Conservation (phyloP, 2,113 vertebrate species). For the Conger conger region DNA sequence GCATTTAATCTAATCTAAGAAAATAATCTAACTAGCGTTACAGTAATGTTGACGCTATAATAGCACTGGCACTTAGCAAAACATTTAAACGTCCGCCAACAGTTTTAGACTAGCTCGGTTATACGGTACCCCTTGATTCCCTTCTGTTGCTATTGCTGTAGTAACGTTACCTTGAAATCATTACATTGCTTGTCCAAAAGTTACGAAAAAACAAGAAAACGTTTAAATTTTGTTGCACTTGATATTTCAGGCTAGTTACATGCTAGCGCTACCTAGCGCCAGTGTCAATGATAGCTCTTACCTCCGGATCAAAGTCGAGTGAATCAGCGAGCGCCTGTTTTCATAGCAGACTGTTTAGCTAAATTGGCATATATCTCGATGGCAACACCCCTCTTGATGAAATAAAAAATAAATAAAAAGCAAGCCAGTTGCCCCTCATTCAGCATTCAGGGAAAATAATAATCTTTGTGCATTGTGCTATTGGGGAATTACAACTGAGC, state of each 20-base stretch:
- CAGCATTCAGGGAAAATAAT: background rate
- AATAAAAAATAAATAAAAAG: background rate
- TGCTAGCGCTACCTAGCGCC: background rate
- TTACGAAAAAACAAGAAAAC: too few relatives aligned
- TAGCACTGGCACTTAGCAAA: too few relatives aligned
- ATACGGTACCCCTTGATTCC: too few relatives aligned
- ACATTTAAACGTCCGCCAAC: too few relatives aligned
- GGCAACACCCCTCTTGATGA: background rate
- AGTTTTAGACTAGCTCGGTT: too few relatives aligned
- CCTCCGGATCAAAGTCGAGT: background rate
- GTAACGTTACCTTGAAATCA: too few relatives aligned
- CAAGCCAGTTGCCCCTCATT: background rate
- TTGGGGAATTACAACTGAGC: background rate
- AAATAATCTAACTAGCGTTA: too few relatives aligned
- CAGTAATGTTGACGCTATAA: too few relatives aligned
- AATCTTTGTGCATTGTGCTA: background rate
- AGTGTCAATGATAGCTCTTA: background rate
- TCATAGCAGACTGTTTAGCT: background rate
- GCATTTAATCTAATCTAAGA: too few relatives aligned
- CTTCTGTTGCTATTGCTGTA: too few relatives aligned
- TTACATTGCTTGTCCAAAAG: too few relatives aligned
- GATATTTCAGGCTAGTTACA: background rate
- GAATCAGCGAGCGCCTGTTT: constrained; percentile 8
- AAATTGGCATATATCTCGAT: too few relatives aligned
- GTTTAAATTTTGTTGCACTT: background rate